phyloP scores from a whole-genome alignment of 1,140 invertebrate genomes.

The Orchesella cincta region DNA sequence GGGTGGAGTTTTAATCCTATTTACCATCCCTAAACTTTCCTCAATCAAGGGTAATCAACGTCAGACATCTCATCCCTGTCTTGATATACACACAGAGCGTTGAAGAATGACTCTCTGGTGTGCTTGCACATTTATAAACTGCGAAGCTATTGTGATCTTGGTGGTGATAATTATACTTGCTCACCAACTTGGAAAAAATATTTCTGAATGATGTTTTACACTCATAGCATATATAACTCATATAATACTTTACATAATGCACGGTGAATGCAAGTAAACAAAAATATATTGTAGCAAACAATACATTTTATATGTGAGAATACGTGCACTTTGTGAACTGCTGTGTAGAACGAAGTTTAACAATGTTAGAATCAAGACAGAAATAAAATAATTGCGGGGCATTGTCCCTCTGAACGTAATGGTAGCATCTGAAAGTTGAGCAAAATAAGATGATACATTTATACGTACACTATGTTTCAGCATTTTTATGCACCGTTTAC shows the following conservation, averaged over 20 bases:
- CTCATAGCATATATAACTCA: no score
- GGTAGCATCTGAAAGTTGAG: not conserved
- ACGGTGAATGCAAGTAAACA: not conserved
- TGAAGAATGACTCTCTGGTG: no score
- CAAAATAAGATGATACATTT: not conserved
- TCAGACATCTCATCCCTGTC: not conserved
- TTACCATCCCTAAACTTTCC: not conserved
- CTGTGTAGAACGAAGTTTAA: not conserved
- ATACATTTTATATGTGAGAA: not conserved
- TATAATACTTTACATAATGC: not conserved
- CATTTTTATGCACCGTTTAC: no score
- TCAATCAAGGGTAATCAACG: not conserved
- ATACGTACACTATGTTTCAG: no score
- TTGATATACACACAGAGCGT: not conserved
- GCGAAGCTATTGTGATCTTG: no score
- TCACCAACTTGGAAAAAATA: no score
- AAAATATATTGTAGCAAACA: not conserved
- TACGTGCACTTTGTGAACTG: not conserved
- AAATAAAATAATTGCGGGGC: constrained; percentile 27
- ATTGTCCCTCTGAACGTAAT: constrained; percentile 17
- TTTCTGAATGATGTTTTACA: no score
- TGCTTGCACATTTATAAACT: no score
- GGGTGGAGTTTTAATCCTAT: constrained; percentile 26
- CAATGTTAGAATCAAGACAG: not conserved
- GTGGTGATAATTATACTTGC: no score